Base-by-base conservation (phyloP, 2,113 vertebrate species). In the Salvelinus sp. region DNA sequence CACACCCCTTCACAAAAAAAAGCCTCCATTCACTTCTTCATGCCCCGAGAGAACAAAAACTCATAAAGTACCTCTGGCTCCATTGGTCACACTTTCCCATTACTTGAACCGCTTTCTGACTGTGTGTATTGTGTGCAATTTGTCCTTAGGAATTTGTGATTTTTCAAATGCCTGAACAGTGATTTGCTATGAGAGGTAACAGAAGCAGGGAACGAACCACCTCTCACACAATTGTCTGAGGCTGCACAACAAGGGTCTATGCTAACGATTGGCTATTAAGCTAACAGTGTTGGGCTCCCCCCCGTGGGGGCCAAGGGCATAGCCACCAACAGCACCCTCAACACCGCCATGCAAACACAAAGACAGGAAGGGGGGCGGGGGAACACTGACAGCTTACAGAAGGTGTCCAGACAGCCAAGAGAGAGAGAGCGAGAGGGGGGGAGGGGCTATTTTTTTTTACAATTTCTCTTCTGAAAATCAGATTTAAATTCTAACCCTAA, bases 281-380 rank as follows among this genome's bases (percentile, higher is more conserved):
- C 86, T 54, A 75, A 82, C 87, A 83, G 88, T 77, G 86, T 82
- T 67, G 86, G 76, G 90, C 89, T 91, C 90, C 90, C 90, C 85
- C 91, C 13, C 79, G 90, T 72, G 90, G 91, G 82, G 85, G 86
- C 81, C 82, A 75, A 85, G 80, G 76, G 88, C 82, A 91, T 82
- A 82, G 83, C 86, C 80, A 85, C 78, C 83, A 65, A 75, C 80
- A 60, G n/a, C 23, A 27, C 64, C 79, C 76, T 77, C 80, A 90
- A 88, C 76, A 88, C 88, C 3, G 50, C 16, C 50, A 54, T 54
- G 14, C 50, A 14, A 54, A 88, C 82, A 88, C 79, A 88, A 86
- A 84, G 79, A 69, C 75, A 47, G 76, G 78, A 78, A 83, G 81
- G 79, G 76, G 86, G 86, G 58, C 20, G 20, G 67, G 28, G 33